Percentiles rank a stretch among this genome's conserved stretches.
These are phyloP conservation scores for Pseudochirops corinnae DNA, from an alignment of 2,797 vertebrate species.

Conservation along the genomic window DNA sequence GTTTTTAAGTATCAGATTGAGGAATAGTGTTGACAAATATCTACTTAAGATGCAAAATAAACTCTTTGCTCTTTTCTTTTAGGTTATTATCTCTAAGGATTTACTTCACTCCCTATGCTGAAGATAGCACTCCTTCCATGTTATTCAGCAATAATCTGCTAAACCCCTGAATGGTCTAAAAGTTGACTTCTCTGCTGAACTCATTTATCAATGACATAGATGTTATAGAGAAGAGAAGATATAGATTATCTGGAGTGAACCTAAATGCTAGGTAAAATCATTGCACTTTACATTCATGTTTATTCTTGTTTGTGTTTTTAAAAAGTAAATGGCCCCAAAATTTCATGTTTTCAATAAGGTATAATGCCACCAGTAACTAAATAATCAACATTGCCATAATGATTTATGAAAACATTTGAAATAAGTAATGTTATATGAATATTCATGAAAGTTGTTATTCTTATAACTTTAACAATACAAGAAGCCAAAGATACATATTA, in stretches of 20 bases:
- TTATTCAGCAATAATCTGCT: background rate
- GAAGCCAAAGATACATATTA: slow-evolving; percentile 34
- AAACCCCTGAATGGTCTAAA: background rate
- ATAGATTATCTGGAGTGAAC: slow-evolving; percentile 23
- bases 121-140: background rate
- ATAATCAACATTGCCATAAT: background rate
- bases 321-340: slow-evolving; percentile 42
- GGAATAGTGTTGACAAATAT: background rate
- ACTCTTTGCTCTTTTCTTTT: background rate
- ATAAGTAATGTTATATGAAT: slow-evolving; percentile 40
- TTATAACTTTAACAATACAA: slow-evolving; percentile 30
- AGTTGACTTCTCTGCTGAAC: background rate
- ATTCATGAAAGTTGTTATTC: slow-evolving; percentile 42
- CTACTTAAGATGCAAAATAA: background rate
- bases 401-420: background rate
- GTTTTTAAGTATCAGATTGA: background rate
- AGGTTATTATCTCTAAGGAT: background rate
- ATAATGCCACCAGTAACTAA: background rate
- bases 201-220: background rate
- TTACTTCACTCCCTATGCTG: background rate
- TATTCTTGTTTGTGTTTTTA: background rate
- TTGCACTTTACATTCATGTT: background rate
- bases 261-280: background rate
- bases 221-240: background rate
- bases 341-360: slow-evolving; percentile 36